Percentiles rank a stretch among this genome's conserved stretches.
phyloP scores from a whole-genome alignment of 2,113 vertebrate genomes.

The Gnathonemus echidnorhynchus region DNA sequence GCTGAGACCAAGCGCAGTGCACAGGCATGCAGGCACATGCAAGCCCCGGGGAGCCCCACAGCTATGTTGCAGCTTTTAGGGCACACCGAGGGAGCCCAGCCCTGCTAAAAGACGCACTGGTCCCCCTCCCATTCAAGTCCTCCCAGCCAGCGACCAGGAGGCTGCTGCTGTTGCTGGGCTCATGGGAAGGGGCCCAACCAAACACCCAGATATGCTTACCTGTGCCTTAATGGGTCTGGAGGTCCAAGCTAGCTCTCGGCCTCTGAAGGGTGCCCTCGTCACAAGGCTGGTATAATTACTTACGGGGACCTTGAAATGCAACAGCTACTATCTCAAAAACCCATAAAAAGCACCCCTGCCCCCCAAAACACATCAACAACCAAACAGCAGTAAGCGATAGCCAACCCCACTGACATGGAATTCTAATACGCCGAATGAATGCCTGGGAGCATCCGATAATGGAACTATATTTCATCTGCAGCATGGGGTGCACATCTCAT shows the following conservation, averaged over 20 bases:
- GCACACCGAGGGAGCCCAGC: background rate
- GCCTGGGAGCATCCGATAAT: constrained; percentile 52
- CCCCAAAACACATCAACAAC: constrained; percentile 17
- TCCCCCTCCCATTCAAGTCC: background rate
- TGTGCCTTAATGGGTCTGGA: constrained; percentile 1
- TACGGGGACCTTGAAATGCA: constrained; percentile 7
- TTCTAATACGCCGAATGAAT: constrained; percentile 45
- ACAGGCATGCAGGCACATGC: background rate
- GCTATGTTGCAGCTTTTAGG: background rate
- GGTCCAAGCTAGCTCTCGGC: background rate
- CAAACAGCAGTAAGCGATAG: constrained; percentile 23
- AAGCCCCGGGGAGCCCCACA: background rate
- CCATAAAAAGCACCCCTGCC: constrained; percentile 15
- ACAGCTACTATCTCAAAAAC: constrained; percentile 17
- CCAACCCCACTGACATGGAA: background rate
- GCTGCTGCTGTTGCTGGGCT: constrained; percentile 1
- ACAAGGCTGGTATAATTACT: constrained; percentile 9
- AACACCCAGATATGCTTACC: background rate
- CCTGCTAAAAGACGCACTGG: background rate
- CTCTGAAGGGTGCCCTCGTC: background rate
- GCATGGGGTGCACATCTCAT: constrained; percentile 51
- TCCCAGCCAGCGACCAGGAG: background rate
- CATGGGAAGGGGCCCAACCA: background rate
- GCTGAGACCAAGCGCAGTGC: background rate
- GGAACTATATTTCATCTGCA: constrained; percentile 54